Percentiles rank a stretch among this genome's conserved stretches.
These are phyloP conservation scores for Tetanocera ferruginea DNA, from an alignment of 2,888 invertebrate genomes.

Conservation along the genomic window DNA sequence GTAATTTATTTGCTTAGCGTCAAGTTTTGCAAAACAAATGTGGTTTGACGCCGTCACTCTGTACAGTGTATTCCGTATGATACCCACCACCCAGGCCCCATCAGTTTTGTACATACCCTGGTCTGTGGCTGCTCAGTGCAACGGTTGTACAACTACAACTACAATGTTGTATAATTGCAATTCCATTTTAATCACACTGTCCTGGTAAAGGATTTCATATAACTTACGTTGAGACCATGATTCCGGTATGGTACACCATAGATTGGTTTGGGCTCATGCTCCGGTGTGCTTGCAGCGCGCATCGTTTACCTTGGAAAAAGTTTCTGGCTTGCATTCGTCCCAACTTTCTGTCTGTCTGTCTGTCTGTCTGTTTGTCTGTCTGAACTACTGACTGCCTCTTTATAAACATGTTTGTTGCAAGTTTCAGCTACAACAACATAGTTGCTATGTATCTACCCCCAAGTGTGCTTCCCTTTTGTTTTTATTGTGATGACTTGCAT, in stretches of 20 bases:
- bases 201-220: conserved; percentile 31
- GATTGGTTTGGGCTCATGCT: not conserved
- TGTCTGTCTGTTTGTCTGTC: not conserved
- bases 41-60: conserved; percentile 50
- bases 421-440: not conserved
- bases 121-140: not conserved
- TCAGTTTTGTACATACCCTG: conserved; percentile 18
- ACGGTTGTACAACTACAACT: conserved; percentile 33
- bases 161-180: conserved; percentile 46
- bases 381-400: not conserved
- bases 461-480: conserved; percentile 12
- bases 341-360: conserved; percentile 4
- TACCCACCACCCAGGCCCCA: not conserved
- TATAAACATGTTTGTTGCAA: not conserved
- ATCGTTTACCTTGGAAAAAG: conserved; percentile 12
- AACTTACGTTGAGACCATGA: conserved; percentile 29
- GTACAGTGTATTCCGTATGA: conserved; percentile 11
- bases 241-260: conserved; percentile 25
- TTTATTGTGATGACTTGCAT: conserved; percentile 15
- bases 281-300: not conserved
- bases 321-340: not conserved
- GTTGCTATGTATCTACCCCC: not conserved
- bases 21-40: conserved; percentile 50
- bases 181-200: conserved; percentile 36
- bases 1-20: conserved; percentile 58